Conservation (phyloP, 2,797 vertebrate genomes). For the Dryobates pubescens region DNA sequence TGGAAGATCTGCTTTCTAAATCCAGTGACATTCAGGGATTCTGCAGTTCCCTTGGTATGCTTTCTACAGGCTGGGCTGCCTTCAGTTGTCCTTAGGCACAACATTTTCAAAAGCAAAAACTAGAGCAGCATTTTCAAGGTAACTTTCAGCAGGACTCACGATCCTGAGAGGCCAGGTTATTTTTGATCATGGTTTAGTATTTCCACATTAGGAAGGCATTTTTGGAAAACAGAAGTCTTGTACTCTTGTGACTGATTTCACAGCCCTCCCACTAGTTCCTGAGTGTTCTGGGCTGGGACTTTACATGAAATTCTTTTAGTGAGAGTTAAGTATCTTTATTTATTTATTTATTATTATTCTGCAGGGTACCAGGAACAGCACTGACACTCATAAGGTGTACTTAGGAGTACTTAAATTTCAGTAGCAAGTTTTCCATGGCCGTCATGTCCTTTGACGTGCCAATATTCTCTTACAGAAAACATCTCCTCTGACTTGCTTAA, state of each 20-base stretch:
- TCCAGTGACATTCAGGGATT: slow-evolving; percentile 36
- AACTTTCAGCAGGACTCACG: neutral
- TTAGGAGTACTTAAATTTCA: neutral
- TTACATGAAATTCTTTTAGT: neutral
- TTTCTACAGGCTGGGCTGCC: neutral
- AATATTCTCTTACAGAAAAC: neutral
- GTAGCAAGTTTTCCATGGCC: neutral
- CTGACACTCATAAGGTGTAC: neutral
- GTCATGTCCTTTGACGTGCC: neutral
- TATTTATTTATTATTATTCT: too few species aligned
- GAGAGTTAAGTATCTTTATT: neutral
- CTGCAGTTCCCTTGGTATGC: neutral
- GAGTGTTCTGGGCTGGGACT: neutral
- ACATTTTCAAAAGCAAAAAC: neutral
- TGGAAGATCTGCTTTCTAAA: slow-evolving; percentile 49
- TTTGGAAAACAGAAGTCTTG: neutral
- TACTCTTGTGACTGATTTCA: neutral
- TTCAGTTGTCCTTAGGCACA: neutral
- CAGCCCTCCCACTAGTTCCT: neutral
- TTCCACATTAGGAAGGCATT: neutral
- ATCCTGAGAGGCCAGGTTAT: neutral
- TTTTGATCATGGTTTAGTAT: neutral
- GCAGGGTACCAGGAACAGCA: neutral
- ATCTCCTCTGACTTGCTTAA: neutral
- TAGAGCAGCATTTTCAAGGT: neutral